Base-by-base conservation (phyloP, 2,888 invertebrate species). In the Peribatodes rhomboidaria region DNA sequence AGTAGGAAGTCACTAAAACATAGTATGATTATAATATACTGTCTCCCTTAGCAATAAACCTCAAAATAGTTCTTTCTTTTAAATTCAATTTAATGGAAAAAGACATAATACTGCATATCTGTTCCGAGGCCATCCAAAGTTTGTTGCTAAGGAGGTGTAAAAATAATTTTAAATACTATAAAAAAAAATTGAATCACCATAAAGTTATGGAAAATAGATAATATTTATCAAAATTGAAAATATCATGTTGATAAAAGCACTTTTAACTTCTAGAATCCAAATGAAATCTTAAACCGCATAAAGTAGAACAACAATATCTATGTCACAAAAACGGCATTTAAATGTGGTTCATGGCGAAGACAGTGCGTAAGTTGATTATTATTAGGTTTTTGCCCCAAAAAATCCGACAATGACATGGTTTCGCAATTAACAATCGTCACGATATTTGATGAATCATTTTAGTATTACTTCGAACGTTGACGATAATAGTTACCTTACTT, bases 281-380 rank as follows among this genome's bases (percentile, higher is more conserved):
- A 58, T n/a, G n/a, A 61, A 61, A 58, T 46, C 33, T 49, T 10
- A 11, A 11, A 56, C 9, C n/a, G 35, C n/a, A 2, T 16, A 42
- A 62, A 62, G 56, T 60, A 46, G 60, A 52, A 52, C 50, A 60
- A 27, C 8, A 18, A 44, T 57, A 60, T 56, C 39, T 57, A 20
- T 60, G 65, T 16, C 65, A 65, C 60, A 61, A 61, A 65, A 61
- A 65, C 59, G 0, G 67, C 69, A 73, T 75, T 71, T 70, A 77
- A 83, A 86, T 81, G 70, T 84, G 78, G 85, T 80, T 86, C 85
- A 87, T 79, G 84, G 85, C 77, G 67, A 77, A 75, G 75, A 79
- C 61, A 72, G 77, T 76, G 81, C 82, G 75, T 80, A 78, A 75
- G 69, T 61, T 69, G 68, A 74, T 75, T 74, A 72, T 67, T 70